These are phyloP conservation scores for Drosophila barbarae DNA, from an alignment of 2,888 invertebrate genomes.

Conservation along the genomic window DNA sequence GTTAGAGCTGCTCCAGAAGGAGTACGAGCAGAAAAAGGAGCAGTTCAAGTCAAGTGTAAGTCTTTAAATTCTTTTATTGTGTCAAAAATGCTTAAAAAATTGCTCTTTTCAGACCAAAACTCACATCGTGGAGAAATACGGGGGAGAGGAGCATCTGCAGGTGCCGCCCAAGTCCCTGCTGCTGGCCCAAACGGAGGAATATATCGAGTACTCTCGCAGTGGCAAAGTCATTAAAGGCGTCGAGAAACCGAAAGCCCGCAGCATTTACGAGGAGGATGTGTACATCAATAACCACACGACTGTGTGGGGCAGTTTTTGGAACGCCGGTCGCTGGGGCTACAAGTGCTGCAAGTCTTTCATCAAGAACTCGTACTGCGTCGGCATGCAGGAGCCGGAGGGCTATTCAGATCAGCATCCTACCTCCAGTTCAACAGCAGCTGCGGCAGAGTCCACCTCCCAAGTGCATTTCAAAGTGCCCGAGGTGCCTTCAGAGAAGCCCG, in stretches of 20 bases:
- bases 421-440: constrained; percentile 2
- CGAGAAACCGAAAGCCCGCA: constrained; percentile 91
- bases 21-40: constrained; percentile 94
- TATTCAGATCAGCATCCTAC: constrained; percentile 50
- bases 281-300: constrained; percentile 94
- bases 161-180: constrained; percentile 91
- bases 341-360: constrained; percentile 96
- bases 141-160: constrained; percentile 94
- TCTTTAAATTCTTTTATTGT: not conserved
- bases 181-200: constrained; percentile 96
- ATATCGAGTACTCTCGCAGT: constrained; percentile 95
- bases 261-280: constrained; percentile 96
- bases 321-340: constrained; percentile 95
- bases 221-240: constrained; percentile 93
- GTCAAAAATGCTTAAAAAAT: accelerated
- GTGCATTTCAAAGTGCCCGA: constrained; percentile 37
- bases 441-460: constrained; percentile 22
- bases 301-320: constrained; percentile 98
- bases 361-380: constrained; percentile 77
- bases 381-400: constrained; percentile 65
- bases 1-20: constrained; percentile 92
- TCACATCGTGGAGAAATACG: constrained; percentile 94
- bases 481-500: constrained; percentile 78
- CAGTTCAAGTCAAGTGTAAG: constrained; percentile 87
- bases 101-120: constrained; percentile 84